Evolutionary conservation across 2,113 vertebrate species (phyloP), one percentile per base, ranked within the genome.

Genomic region (Podocnemis expansa): DNA sequence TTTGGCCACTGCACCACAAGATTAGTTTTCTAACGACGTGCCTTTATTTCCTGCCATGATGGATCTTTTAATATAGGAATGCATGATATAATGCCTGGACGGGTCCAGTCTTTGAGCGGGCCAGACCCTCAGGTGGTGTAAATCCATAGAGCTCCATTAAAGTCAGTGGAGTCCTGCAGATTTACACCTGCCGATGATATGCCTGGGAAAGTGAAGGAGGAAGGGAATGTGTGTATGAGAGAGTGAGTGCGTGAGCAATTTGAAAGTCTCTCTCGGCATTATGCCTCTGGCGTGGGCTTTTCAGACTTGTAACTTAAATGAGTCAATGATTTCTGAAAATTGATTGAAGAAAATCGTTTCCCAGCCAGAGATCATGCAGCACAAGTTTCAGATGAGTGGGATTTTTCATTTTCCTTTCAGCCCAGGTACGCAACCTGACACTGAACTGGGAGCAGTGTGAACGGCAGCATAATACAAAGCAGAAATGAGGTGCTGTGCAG

Each of bases 281-380:
- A 10, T 52, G 52, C 80, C 56, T 1, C 1, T 5, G 24, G 63
- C 3, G 25, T 34, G 91, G 52, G 55, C 31, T 82, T 54, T 31
- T 54, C 0, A 1, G 55, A 60, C 63, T 80, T 51, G 43, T 0
- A 6, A 76, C 41, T 76, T 45, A 16, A 76, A 27, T 34, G 83
- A 88, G 78, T 78, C 91, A n/a, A 73, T 29, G 81, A 52, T 55
- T 22, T 27, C 43, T 3, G 78, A 21, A 31, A 11, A 31, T 8
- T 9, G 80, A 60, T 21, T 31, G 55, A 43, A 3, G 78, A 31
- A 49, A 25, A 21, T 47, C 3, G 0, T 27, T 84, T 38, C 89
- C 38, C 0, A 11, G 73, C 24, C 0, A 54, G 54, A 67, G 43
- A 67, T 70, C 80, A 27, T 1, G 1, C 29, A 0, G 17, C 2